Evolutionary conservation across 2,888 invertebrate species (phyloP), one percentile per base, ranked within the genome.

Genomic region (Seladonia tumulorum): DNA sequence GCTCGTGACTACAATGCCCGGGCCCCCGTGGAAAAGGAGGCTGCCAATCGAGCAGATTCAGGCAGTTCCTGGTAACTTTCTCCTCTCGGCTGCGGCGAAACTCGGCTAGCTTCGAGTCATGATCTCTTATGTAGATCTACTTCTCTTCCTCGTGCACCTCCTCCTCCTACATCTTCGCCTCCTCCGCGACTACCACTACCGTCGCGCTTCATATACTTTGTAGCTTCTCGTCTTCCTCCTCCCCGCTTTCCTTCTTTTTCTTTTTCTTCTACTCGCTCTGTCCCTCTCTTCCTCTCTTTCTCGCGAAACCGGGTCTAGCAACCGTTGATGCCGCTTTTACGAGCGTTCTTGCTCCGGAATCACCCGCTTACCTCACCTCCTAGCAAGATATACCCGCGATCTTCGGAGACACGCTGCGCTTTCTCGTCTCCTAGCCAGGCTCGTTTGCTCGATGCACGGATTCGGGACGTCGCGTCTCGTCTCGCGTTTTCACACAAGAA

Each of bases 51-150:
- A 89, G 92, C 92, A 93, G 92, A 92, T 92, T 92, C 91, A 90
- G 88, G 83, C 92, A 90, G 93, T 92, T 92, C 91, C 92, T 91
- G 92, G 86, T 91, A 93, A 94, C 94, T 94, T 94, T 94, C 94
- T 93, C 94, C 91, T 91, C 87, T 90, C 81, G 86, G 79, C 75
- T 77, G 82, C 89, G 88, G 89, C 90, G 93, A 94, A 94, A 94
- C 94, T 94, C 93, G 93, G 89, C 93, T 93, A 92, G 92, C 90
- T 74, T 77, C 92, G 90, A 93, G 93, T 93, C 94, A 92, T 93
- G 93, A 93, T 93, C 93, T 92, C 92, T 92, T 91, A 91, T 92
- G 92, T 92, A 92, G 93, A 92, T 92, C 92, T 87, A 87, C 90
- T 87, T 88, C 87, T 87, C 49, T 47, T 79, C 83, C 79, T 79